phyloP scores from a whole-genome alignment of 1,140 invertebrate species.

The Lineus longissimus region DNA sequence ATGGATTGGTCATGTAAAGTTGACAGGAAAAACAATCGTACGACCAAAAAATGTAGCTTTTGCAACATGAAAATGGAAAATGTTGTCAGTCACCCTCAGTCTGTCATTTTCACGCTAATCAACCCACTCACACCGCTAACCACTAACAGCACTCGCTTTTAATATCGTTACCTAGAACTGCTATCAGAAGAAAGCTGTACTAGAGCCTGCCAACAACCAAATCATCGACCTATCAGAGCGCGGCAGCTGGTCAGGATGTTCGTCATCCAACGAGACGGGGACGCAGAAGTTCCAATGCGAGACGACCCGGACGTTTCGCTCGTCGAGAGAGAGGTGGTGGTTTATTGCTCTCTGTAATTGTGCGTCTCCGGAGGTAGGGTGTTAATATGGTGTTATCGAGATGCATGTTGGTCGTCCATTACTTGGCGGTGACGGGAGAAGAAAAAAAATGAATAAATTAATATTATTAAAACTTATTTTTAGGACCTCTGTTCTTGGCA shows the following conservation, averaged over 20 bases:
- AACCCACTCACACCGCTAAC: not conserved
- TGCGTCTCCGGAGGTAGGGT: constrained; percentile 27
- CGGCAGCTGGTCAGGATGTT: constrained; percentile 21
- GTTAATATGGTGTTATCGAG: not conserved
- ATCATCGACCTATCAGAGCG: constrained; percentile 65
- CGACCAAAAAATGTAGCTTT: too few relatives aligned
- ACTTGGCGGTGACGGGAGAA: too few relatives aligned
- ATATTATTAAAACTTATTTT: too few relatives aligned
- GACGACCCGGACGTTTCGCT: constrained; percentile 28
- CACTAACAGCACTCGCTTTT: too few relatives aligned
- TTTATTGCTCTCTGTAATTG: constrained; percentile 24
- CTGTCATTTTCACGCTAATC: not conserved
- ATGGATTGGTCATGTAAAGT: too few relatives aligned
- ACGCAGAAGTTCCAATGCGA: constrained; percentile 55
- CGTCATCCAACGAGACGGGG: constrained; percentile 36
- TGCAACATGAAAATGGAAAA: too few relatives aligned
- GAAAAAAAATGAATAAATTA: too few relatives aligned
- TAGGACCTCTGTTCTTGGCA: too few relatives aligned
- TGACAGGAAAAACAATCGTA: too few relatives aligned
- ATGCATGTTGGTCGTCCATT: not conserved
- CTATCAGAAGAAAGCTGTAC: constrained; percentile 63
- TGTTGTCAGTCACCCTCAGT: not conserved
- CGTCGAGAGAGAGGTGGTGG: constrained; percentile 41
- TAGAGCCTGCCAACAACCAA: constrained; percentile 69
- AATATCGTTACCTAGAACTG: constrained; percentile 61